Percentiles rank a stretch among this genome's conserved stretches.
Evolutionary conservation across 1,140 invertebrate genomes (phyloP).

Genomic region (Choristoneura fumiferana): DNA sequence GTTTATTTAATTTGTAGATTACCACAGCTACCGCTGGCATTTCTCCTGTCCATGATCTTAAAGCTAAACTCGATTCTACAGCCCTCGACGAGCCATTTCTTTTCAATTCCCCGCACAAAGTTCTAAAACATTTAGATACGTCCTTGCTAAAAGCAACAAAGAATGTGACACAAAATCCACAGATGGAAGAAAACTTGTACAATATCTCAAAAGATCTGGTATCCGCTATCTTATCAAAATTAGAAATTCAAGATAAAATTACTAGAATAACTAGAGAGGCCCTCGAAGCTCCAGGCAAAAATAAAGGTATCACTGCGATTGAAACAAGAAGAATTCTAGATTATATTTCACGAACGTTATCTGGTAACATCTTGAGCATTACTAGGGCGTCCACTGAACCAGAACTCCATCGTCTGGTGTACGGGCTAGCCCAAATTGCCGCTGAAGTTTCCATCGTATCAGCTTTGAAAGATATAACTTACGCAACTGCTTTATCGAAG

Average conservation of each 20-base stretch:
- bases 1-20: conserved; percentile 33
- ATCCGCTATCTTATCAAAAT: conserved; percentile 56
- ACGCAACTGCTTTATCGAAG: conserved; percentile 60
- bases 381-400: conserved; percentile 65
- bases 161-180: conserved; percentile 65
- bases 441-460: conserved; percentile 70
- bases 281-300: conserved; percentile 62
- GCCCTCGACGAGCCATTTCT: conserved; percentile 40
- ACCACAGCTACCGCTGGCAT: conserved; percentile 40
- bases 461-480: conserved; percentile 67
- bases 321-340: conserved; percentile 69
- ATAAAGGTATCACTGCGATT: conserved; percentile 66
- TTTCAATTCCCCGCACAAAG: conserved; percentile 54
- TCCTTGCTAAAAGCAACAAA: conserved; percentile 55
- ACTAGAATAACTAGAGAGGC: conserved; percentile 67
- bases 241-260: conserved; percentile 69
- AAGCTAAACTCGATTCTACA: conserved; percentile 46
- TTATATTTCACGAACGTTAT: conserved; percentile 66
- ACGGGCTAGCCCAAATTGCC: conserved; percentile 65
- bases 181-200: conserved; percentile 66
- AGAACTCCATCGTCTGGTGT: conserved; percentile 65
- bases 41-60: conserved; percentile 62
- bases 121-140: conserved; percentile 57
- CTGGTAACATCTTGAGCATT: conserved; percentile 60
- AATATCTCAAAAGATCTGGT: conserved; percentile 67